Percentiles rank a stretch among this genome's conserved stretches.
These are phyloP conservation scores for Simalia tracyae DNA, from an alignment of 2,797 vertebrate genomes.

Conservation along the genomic window DNA sequence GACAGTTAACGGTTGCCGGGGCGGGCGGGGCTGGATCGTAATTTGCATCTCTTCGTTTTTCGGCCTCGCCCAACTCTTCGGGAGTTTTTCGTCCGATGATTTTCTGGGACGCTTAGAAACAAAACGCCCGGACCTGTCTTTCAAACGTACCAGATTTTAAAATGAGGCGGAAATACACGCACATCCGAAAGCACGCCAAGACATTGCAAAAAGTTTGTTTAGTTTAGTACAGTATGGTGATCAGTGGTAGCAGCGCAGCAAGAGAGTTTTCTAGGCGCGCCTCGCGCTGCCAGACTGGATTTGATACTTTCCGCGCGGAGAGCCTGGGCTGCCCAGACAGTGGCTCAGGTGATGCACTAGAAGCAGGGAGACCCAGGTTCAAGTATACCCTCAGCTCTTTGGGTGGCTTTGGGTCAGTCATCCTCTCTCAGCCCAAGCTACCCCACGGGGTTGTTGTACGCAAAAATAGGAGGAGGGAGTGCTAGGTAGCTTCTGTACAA, in stretches of 20 bases:
- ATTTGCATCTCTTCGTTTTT: too few relatives aligned
- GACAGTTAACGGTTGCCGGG: neutral
- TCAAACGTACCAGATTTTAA: neutral
- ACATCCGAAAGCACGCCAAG: neutral
- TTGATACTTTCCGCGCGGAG: neutral
- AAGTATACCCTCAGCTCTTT: neutral
- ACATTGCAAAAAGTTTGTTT: neutral
- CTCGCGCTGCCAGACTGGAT: neutral
- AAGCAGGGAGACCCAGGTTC: neutral
- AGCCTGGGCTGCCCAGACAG: neutral
- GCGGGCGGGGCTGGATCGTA: neutral
- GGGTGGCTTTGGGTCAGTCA: neutral
- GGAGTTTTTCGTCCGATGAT: neutral
- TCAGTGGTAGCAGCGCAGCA: neutral
- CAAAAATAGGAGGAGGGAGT: neutral
- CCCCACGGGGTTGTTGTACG: neutral
- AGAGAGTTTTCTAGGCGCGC: neutral
- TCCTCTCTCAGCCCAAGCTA: neutral
- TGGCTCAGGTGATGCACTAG: neutral
- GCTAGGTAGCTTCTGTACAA: neutral
- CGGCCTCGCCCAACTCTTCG: neutral
- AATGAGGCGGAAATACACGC: neutral
- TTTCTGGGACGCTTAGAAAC: neutral
- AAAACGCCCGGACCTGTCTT: neutral
- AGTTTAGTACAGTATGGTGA: neutral